A percentile compares a stretch with the other conserved stretches of the same genome.
These are phyloP conservation scores for Polypterus senegalus DNA, from an alignment of 2,113 vertebrate genomes.

Conservation along the genomic window DNA sequence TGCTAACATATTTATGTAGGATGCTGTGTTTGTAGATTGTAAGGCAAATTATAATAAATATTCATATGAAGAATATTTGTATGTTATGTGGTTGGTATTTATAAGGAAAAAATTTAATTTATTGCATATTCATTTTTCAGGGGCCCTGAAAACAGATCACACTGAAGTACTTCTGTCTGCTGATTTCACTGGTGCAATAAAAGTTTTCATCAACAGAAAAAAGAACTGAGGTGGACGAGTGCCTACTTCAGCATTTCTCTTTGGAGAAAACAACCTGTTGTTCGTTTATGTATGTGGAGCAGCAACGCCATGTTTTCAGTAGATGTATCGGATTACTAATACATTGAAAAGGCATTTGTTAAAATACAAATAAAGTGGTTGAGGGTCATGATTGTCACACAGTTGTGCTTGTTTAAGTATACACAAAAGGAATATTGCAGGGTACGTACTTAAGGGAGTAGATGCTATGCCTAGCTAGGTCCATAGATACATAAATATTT, in stretches of 20 bases:
- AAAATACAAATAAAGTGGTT: neutral
- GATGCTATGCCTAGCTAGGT: constrained; percentile 3
- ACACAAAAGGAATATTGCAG: constrained; percentile 30
- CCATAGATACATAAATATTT: constrained; percentile 11
- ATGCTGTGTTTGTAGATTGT: no score
- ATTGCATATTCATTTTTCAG: constrained; percentile 35
- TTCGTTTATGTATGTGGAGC: constrained; percentile 2
- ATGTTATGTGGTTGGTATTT: no score
- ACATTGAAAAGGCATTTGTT: neutral
- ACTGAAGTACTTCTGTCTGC: constrained; percentile 91
- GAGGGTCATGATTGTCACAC: constrained; percentile 16
- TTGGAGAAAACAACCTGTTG: neutral
- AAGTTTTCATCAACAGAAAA: constrained; percentile 95
- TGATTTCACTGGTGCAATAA: constrained; percentile 97
- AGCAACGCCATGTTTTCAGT: neutral
- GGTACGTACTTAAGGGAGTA: constrained; percentile 29
- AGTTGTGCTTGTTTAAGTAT: constrained; percentile 30
- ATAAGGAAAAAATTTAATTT: no score
- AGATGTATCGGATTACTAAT: neutral
- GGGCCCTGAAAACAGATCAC: constrained; percentile 82
- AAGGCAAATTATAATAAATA: no score
- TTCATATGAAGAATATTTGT: no score
- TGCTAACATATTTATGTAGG: no score
- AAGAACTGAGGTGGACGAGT: constrained; percentile 50
- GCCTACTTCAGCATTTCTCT: neutral